Percentiles rank a stretch among this genome's conserved stretches.
These are phyloP conservation scores for Bolinopsis microptera DNA, from an alignment of 37 sponge, comb jelly and placozoan genomes.

Conservation along the genomic window DNA sequence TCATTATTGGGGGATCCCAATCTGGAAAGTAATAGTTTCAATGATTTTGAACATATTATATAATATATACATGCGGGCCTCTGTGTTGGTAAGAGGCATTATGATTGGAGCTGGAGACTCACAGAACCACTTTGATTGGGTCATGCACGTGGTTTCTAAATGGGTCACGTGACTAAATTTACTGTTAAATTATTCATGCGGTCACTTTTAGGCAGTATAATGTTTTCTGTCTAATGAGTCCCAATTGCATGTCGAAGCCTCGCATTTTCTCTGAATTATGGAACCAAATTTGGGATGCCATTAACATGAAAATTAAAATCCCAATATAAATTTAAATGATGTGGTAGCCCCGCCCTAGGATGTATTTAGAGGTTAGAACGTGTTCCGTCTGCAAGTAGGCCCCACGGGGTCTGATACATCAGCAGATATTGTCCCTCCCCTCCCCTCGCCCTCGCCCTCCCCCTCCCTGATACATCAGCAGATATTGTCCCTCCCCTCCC, in stretches of 20 bases:
- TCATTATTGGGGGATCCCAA: too few species aligned
- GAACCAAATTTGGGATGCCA: conserved; percentile 34
- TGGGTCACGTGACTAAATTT: conserved; percentile 3
- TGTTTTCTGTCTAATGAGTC: conserved; percentile 30
- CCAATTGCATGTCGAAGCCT: conserved; percentile 22
- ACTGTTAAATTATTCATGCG: conserved; percentile 15
- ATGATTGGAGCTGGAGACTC: too few species aligned
- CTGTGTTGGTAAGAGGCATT: too few species aligned
- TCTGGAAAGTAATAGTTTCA: too few species aligned
- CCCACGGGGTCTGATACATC: neutral
- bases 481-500: too few species aligned
- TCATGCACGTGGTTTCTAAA: neutral
- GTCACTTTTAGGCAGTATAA: neutral
- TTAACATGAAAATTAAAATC: conserved; percentile 45
- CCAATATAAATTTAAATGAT: conserved; percentile 62
- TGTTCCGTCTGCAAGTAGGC: neutral
- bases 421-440: too few species aligned
- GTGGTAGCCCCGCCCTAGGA: neutral
- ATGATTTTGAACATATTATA: too few species aligned
- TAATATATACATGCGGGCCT: too few species aligned
- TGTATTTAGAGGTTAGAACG: neutral
- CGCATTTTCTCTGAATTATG: conserved; percentile 11
- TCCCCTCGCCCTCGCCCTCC: too few species aligned
- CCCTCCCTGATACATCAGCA: too few species aligned
- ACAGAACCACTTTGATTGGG: neutral